These are phyloP conservation scores for Mantis religiosa DNA, from an alignment of 2,888 invertebrate species.

Conservation along the genomic window DNA sequence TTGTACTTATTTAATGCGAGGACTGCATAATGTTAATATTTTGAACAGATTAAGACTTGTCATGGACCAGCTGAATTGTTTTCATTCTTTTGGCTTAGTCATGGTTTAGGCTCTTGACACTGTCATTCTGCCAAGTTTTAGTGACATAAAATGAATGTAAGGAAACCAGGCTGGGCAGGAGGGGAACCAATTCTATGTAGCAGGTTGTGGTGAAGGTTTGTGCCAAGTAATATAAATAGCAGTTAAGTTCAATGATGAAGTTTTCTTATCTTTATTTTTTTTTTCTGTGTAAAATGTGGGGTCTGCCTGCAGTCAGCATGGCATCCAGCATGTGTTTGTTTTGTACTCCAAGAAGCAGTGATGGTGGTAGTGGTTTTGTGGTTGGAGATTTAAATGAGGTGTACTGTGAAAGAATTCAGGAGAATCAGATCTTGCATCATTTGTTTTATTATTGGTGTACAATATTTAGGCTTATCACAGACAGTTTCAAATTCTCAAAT, in stretches of 20 bases:
- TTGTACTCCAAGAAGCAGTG: background rate
- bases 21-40: too few species aligned
- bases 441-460: background rate
- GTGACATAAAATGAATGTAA: background rate
- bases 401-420: background rate
- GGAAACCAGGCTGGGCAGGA: background rate
- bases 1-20: too few species aligned
- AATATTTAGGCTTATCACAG: background rate
- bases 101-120: background rate
- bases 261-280: background rate
- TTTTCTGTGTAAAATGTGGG: background rate
- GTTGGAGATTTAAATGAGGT: background rate
- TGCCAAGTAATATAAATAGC: conserved; percentile 21
- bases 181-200: background rate
- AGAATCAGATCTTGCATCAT: background rate
- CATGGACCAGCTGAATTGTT: background rate
- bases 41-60: background rate
- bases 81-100: background rate
- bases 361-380: background rate
- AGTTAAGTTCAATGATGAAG: conserved; percentile 10
- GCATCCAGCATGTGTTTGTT: conserved; percentile 7
- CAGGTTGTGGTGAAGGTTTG: background rate
- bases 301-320: background rate
- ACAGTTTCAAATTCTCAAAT: background rate
- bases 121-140: background rate